Conservation (phyloP, 1,140 invertebrate genomes). For the Hylaeus anthracinus region DNA sequence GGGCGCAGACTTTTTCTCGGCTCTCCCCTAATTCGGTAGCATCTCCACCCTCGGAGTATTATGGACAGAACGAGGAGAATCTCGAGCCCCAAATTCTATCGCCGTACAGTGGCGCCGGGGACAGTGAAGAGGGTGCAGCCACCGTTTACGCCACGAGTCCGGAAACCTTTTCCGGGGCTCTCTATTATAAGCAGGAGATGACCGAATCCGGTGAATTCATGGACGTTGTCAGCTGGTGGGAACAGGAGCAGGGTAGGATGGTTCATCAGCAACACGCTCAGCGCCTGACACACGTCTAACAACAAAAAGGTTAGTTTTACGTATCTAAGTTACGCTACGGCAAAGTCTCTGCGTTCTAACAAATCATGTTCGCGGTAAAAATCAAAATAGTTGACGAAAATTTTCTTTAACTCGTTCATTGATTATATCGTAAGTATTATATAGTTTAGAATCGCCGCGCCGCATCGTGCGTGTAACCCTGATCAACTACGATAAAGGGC, state of each 20-base stretch:
- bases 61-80: constrained; percentile 79
- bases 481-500: not conserved
- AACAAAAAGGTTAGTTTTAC: constrained; percentile 53
- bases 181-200: constrained; percentile 83
- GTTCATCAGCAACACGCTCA: constrained; percentile 73
- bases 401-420: too few species aligned
- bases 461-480: not conserved
- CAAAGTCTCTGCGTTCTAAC: too few species aligned
- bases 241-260: constrained; percentile 81
- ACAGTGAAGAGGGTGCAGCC: constrained; percentile 69
- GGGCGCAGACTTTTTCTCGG: constrained; percentile 62
- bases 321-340: too few species aligned
- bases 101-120: constrained; percentile 73
- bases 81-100: constrained; percentile 73
- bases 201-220: constrained; percentile 85
- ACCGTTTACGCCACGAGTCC: constrained; percentile 75
- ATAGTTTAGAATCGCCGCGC: too few species aligned
- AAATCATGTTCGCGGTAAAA: too few species aligned
- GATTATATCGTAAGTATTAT: too few species aligned
- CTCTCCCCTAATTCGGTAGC: constrained; percentile 72
- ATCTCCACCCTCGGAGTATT: constrained; percentile 81
- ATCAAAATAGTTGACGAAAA: too few species aligned
- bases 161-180: constrained; percentile 76
- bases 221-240: constrained; percentile 86
- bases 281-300: constrained; percentile 78